Evolutionary conservation across 2,797 vertebrate genomes (phyloP).

Genomic region (Eremophila alpestris): DNA sequence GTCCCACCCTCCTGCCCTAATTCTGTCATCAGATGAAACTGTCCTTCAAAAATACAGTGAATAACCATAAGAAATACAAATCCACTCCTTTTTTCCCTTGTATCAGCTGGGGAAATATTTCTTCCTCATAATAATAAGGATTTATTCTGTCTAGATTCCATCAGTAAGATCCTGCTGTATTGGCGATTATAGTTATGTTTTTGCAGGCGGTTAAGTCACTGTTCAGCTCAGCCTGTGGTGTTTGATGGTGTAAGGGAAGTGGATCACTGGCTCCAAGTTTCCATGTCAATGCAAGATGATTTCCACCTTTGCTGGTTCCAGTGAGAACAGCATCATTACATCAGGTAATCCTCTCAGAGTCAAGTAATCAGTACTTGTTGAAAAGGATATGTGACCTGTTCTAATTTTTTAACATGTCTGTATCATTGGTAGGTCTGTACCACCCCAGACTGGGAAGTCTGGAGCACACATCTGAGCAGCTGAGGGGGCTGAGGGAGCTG

Average conservation of each 20-base stretch:
- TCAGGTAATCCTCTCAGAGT: background rate
- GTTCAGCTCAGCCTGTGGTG: background rate
- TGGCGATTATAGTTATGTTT: fast-evolving
- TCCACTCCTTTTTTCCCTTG: fast-evolving
- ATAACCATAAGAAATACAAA: background rate
- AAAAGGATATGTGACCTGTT: background rate
- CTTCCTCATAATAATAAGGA: background rate
- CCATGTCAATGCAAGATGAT: background rate
- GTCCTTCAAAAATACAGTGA: background rate
- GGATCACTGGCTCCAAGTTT: background rate
- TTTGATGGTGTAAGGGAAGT: fast-evolving
- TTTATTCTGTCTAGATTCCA: background rate
- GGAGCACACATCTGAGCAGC: background rate
- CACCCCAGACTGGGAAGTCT: background rate
- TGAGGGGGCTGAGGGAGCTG: background rate
- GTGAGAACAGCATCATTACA: background rate
- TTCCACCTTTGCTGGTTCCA: background rate
- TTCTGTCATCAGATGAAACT: background rate
- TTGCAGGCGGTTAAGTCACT: background rate
- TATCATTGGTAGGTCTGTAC: no score
- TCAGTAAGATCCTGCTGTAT: background rate
- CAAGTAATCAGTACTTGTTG: background rate
- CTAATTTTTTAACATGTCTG: background rate
- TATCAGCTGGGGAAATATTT: background rate
- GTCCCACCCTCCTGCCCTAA: background rate